A percentile compares a stretch with the other conserved stretches of the same genome.
phyloP scores from a whole-genome alignment of 92 coral and sea anemone genomes.

The Umimayanthus kanabou region DNA sequence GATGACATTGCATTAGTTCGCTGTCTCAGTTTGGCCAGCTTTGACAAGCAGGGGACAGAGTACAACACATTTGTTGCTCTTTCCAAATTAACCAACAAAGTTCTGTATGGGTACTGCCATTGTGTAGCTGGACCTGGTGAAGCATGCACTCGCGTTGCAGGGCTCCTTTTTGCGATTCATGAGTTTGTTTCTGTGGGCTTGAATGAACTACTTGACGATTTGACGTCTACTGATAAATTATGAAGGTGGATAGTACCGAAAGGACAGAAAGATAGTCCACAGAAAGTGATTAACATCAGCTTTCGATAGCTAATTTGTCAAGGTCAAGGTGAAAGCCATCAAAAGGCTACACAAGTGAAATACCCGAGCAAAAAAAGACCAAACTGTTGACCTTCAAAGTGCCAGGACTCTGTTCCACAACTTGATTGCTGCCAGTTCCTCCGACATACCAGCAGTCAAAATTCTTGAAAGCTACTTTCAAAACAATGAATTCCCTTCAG shows the following conservation, averaged over 20 bases:
- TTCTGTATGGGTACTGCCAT: conserved; percentile 45
- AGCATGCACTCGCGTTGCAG: conserved; percentile 46
- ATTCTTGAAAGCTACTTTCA: conserved; percentile 44
- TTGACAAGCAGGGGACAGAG: conserved; percentile 39
- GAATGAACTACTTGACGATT: conserved; percentile 43
- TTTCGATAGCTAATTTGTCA: conserved; percentile 36
- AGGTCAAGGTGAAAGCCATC: conserved; percentile 16
- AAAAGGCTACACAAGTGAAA: conserved; percentile 15
- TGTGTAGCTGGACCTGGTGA: conserved; percentile 48
- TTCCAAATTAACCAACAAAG: conserved; percentile 40
- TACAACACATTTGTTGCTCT: conserved; percentile 48
- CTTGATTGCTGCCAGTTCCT: conserved; percentile 33
- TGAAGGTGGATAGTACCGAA: conserved; percentile 38
- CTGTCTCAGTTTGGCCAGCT: not conserved
- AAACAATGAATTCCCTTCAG: conserved; percentile 8
- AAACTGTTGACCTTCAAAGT: conserved; percentile 25
- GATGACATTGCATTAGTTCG: not conserved
- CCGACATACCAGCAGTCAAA: conserved; percentile 41
- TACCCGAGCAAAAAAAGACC: conserved; percentile 40
- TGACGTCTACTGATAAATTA: conserved; percentile 47
- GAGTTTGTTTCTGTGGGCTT: conserved; percentile 55
- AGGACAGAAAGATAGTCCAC: conserved; percentile 35
- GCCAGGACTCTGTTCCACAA: conserved; percentile 34
- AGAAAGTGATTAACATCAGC: conserved; percentile 22
- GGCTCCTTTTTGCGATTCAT: conserved; percentile 41